Percentiles rank a stretch among this genome's conserved stretches.
Evolutionary conservation across 2,888 invertebrate species (phyloP).

Genomic region (Villa cingulata): DNA sequence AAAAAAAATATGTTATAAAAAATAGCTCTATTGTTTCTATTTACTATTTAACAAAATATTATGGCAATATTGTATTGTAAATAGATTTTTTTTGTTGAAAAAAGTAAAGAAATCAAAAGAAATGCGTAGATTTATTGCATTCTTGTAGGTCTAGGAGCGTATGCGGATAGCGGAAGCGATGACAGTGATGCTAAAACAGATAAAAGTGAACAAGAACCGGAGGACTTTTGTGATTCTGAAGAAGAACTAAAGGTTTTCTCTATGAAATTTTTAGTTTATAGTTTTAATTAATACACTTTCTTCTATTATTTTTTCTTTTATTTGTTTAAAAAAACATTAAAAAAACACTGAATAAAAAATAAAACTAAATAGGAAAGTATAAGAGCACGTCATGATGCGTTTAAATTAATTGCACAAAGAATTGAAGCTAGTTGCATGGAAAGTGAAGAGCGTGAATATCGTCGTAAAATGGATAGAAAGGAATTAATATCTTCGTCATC

Average conservation of each 20-base stretch:
- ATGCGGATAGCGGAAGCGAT: constrained; percentile 56
- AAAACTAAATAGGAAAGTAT: constrained; percentile 10
- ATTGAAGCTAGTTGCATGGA: constrained; percentile 9
- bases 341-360: background rate
- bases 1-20: too few relatives aligned
- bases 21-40: too few relatives aligned
- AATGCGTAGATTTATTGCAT: background rate
- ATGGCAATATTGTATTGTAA: too few relatives aligned
- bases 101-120: background rate
- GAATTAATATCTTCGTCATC: constrained; percentile 3
- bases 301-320: too few relatives aligned
- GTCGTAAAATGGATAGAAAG: constrained; percentile 4
- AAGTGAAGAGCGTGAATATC: constrained; percentile 9
- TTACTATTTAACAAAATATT: too few relatives aligned
- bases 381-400: constrained; percentile 8
- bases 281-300: too few relatives aligned
- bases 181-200: constrained; percentile 43
- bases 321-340: too few relatives aligned
- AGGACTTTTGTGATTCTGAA: constrained; percentile 48
- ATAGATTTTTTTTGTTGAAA: too few relatives aligned
- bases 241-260: constrained; percentile 54
- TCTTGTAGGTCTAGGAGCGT: constrained; percentile 66
- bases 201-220: constrained; percentile 33
- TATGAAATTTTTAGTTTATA: too few relatives aligned
- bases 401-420: constrained; percentile 12